These are phyloP conservation scores for Steinernema scapterisci DNA, from an alignment of 2,888 invertebrate genomes.

Conservation along the genomic window DNA sequence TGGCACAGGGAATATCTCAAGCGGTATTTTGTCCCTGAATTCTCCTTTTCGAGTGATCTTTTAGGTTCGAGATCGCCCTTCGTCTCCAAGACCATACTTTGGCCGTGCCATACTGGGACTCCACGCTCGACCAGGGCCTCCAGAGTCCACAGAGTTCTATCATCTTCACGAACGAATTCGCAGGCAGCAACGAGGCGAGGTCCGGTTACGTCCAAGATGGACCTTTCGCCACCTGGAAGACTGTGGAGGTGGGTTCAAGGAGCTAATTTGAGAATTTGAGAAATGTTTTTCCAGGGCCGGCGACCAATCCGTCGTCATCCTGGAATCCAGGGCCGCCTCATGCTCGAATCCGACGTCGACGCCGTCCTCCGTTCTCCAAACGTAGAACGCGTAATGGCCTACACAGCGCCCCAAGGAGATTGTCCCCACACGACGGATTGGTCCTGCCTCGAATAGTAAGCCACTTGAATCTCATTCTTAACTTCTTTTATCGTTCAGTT, in stretches of 20 bases:
- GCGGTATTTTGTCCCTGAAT: conserved; percentile 5
- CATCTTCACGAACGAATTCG: conserved; percentile 54
- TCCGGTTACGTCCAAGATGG: conserved; percentile 48
- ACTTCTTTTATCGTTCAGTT: too few species aligned
- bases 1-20: conserved; percentile 48
- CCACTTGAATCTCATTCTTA: conserved; percentile 29
- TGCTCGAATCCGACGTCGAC: conserved; percentile 60
- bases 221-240: conserved; percentile 59
- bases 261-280: not conserved
- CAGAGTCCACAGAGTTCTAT: conserved; percentile 62
- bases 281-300: conserved; percentile 36
- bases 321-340: conserved; percentile 54
- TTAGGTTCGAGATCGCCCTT: conserved; percentile 58
- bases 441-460: conserved; percentile 59
- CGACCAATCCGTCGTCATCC: conserved; percentile 32
- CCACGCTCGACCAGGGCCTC: conserved; percentile 56
- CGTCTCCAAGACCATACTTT: conserved; percentile 66
- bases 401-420: conserved; percentile 57
- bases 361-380: conserved; percentile 57
- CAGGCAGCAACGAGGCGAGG: conserved; percentile 44
- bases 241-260: conserved; percentile 34
- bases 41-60: not conserved
- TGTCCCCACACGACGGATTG: conserved; percentile 65
- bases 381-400: conserved; percentile 60
- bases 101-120: conserved; percentile 69